phyloP scores from a whole-genome alignment of 2,797 vertebrate genomes.

The Champsocephalus gunnari region DNA sequence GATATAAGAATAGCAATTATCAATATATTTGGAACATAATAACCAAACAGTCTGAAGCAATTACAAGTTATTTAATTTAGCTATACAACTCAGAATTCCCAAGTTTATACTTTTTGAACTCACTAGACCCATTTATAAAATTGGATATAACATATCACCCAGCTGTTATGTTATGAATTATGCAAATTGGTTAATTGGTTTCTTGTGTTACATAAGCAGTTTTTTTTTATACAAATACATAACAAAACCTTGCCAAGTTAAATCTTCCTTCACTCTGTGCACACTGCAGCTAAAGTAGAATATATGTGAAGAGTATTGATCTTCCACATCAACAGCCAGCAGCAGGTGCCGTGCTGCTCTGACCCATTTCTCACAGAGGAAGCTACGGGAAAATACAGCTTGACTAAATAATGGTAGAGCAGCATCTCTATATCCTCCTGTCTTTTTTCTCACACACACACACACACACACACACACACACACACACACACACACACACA shows the following conservation, averaged over 20 bases:
- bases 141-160: background rate
- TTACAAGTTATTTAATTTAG: background rate
- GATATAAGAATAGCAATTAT: background rate
- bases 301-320: constrained; percentile 34
- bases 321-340: constrained; percentile 36
- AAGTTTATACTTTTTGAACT: background rate
- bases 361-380: constrained; percentile 73
- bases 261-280: background rate
- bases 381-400: constrained; percentile 56
- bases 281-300: constrained; percentile 1
- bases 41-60: background rate
- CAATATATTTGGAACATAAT: background rate
- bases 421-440: constrained; percentile 46
- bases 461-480: constrained; percentile 17
- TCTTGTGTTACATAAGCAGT: background rate
- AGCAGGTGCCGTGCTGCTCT: constrained; percentile 51
- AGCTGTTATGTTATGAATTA: background rate
- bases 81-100: background rate
- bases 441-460: constrained; percentile 14
- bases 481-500: background rate
- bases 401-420: constrained; percentile 60
- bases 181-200: background rate
- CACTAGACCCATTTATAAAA: background rate
- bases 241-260: background rate
- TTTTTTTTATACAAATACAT: background rate